phyloP scores from a whole-genome alignment of 2,797 vertebrate genomes.

The Peromyscus aztecus region DNA sequence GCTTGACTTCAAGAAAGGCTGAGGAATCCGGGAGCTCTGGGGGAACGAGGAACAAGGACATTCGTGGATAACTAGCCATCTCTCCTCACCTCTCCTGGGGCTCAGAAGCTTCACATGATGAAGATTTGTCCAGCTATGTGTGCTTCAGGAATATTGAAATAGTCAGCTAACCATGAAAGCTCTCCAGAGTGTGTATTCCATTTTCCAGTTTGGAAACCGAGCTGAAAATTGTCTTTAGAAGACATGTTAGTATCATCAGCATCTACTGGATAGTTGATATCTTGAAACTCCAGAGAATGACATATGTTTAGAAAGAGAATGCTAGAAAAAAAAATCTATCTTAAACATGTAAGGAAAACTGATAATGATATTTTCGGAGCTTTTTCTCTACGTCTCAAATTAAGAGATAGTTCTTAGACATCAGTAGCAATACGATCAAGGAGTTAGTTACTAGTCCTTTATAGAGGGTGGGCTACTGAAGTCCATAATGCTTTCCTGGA shows the following conservation, averaged over 20 bases:
- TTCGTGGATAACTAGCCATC: neutral
- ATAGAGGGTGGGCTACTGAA: neutral
- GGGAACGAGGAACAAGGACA: neutral
- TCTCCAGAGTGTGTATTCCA: neutral
- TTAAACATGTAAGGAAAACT: neutral
- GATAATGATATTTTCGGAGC: neutral
- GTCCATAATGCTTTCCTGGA: neutral
- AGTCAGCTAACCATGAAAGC: neutral
- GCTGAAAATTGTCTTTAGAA: neutral
- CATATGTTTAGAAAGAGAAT: neutral
- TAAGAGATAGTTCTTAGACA: neutral
- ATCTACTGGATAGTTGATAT: neutral
- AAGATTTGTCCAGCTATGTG: neutral
- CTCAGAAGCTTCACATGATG: neutral
- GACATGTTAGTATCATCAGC: neutral
- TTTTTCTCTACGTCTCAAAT: neutral
- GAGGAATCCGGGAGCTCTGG: too few relatives aligned
- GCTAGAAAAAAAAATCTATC: neutral
- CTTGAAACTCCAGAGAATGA: constrained; percentile 2
- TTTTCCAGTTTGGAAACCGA: neutral
- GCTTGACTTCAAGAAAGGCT: neutral
- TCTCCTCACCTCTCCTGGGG: neutral
- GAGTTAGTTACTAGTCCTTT: neutral
- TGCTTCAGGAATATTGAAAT: neutral
- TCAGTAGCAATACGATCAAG: neutral